A percentile compares a stretch with the other conserved stretches of the same genome.
phyloP scores from a whole-genome alignment of 2,113 vertebrate genomes.

The Copsychus sechellarum region DNA sequence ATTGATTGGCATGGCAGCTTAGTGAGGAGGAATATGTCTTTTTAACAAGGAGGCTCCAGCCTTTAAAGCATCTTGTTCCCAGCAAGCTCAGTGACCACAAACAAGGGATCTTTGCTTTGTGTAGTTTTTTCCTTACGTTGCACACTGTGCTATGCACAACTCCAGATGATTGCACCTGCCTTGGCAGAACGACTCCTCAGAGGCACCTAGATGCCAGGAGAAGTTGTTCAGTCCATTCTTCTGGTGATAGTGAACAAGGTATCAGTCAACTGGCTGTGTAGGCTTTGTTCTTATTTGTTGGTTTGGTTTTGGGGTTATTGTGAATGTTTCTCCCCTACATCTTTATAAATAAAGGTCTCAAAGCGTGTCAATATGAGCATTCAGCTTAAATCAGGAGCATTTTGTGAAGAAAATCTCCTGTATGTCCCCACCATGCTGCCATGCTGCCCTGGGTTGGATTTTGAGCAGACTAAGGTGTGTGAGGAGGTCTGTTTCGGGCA shows the following conservation, averaged over 20 bases:
- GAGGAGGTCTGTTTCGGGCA: neutral
- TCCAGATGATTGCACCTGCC: neutral
- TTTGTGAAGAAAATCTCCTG: neutral
- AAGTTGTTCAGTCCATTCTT: neutral
- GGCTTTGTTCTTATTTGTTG: neutral
- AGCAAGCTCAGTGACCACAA: neutral
- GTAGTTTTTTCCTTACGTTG: fast-evolving
- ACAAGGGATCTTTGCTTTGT: neutral
- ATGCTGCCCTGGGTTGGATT: neutral
- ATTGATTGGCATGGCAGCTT: neutral
- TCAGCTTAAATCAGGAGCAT: neutral
- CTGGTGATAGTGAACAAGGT: neutral
- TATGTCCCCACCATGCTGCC: neutral
- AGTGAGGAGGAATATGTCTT: neutral
- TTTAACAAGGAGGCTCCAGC: neutral
- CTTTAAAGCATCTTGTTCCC: neutral
- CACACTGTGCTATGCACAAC: fast-evolving
- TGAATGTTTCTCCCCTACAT: neutral
- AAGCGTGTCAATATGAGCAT: neutral
- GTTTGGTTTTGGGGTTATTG: neutral
- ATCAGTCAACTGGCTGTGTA: neutral
- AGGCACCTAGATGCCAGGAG: neutral
- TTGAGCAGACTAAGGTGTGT: neutral
- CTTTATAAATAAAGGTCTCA: neutral
- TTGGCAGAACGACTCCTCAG: neutral